These are phyloP conservation scores for Macropus fuliginosus DNA, from an alignment of 2,797 vertebrate genomes.

Conservation along the genomic window DNA sequence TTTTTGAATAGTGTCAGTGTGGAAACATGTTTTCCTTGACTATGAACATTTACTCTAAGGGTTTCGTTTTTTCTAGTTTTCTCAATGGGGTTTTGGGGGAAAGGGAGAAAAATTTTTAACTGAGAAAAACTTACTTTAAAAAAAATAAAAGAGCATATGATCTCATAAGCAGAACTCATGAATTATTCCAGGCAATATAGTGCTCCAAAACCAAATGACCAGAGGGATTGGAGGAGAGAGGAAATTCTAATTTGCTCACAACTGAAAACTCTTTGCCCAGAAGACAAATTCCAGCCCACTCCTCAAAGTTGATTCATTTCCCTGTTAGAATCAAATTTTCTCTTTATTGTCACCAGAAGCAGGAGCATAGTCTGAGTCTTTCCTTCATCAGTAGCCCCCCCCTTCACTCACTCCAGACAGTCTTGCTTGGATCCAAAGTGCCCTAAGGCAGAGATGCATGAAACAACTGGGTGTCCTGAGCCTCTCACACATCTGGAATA, in stretches of 20 bases:
- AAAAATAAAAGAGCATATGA: not conserved
- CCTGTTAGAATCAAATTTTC: not conserved
- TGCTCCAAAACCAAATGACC: not conserved
- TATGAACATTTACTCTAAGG: not conserved
- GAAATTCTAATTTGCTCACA: not conserved
- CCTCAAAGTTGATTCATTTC: not conserved
- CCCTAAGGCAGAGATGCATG: not conserved
- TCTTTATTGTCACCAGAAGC: not conserved
- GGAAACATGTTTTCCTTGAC: not conserved
- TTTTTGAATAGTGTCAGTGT: not conserved
- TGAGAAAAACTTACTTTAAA: not conserved
- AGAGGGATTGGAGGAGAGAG: not conserved
- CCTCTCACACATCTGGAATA: slow-evolving; percentile 77
- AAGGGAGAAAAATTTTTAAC: not conserved
- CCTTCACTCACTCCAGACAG: not conserved
- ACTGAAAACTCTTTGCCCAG: slow-evolving; percentile 22
- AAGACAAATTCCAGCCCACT: not conserved
- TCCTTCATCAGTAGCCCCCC: not conserved
- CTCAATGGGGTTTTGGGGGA: not conserved
- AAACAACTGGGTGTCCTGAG: not conserved
- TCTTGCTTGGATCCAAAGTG: not conserved
- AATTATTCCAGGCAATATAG: not conserved
- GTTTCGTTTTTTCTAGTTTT: not conserved
- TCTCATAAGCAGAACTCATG: not conserved
- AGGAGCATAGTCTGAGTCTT: slow-evolving; percentile 13